Evolutionary conservation across 2,797 vertebrate species (phyloP).

Genomic region (Melanotaenia boesemani): DNA sequence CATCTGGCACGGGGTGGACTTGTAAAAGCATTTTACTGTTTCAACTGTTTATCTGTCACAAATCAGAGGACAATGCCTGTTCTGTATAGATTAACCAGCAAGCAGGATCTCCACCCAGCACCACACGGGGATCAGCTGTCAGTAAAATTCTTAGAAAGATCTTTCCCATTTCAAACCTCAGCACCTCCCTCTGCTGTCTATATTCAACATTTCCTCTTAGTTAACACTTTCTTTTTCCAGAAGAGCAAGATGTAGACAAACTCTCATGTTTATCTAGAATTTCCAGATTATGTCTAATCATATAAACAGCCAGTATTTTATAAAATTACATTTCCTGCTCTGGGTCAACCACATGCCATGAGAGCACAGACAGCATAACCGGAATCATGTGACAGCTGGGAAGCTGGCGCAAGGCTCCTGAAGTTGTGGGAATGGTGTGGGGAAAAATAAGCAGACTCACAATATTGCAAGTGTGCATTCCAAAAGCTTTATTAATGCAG

Average conservation of each 20-base stretch:
- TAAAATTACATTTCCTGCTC: constrained; percentile 41
- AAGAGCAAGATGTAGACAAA: not conserved
- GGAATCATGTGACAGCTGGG: constrained; percentile 69
- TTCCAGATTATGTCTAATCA: not conserved
- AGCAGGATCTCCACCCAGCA: not conserved
- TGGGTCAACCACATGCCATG: constrained; percentile 20
- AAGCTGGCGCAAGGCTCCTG: constrained; percentile 8
- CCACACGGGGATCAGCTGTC: not conserved
- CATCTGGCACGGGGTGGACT: constrained; percentile 19
- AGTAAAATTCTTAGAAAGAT: not conserved
- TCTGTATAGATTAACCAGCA: constrained; percentile 11
- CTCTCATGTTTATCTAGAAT: constrained; percentile 3
- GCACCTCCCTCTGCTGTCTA: not conserved
- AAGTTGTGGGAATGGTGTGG: constrained; percentile 17
- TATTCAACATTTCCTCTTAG: not conserved
- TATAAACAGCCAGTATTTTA: constrained; percentile 9
- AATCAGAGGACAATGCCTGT: not conserved
- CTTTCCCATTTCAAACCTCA: not conserved
- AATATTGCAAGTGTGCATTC: not conserved
- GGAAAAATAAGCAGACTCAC: not conserved
- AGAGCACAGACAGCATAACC: constrained; percentile 47
- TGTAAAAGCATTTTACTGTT: constrained; percentile 9
- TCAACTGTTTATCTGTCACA: constrained; percentile 12
- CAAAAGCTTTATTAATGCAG: too few relatives aligned
- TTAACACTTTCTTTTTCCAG: constrained; percentile 7